Base-by-base conservation (phyloP, 1,140 invertebrate genomes). In the Cyclargus thomasi region DNA sequence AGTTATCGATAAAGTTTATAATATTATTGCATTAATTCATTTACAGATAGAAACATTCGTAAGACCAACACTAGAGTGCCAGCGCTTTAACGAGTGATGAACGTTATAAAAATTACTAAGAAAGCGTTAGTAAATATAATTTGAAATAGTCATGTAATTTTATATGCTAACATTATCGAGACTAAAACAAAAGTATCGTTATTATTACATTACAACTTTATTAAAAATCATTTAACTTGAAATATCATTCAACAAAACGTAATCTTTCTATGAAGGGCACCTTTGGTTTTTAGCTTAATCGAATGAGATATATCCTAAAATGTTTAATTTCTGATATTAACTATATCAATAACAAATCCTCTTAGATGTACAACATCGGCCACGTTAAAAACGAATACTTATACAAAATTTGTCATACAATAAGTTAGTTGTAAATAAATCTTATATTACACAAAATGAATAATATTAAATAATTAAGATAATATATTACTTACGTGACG, bases 281-380 rank as follows among this genome's bases (percentile, higher is more conserved):
- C 90, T 91, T 91, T 91, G 90, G 90, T 91, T 91, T 91, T 91
- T 91, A 91, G 90, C 90, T 91, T 91, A 91, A 79, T 90, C 87
- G 83, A 88, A 88, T 86, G 88, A 83, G 86, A 85, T 83, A 81
- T 88, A 90, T 88, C 84, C 87, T 90, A 88, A 80, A 82, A 80
- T 83, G 81, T 86, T 87, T 87, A 80, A 84, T 90, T 90, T 88
- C 82, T 85, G 85, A 74, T 84, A 83, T 81, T 81, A 90, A 78
- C 83, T 86, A 86, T 76, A 79, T 83, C 78, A 77, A 87, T 87
- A 87, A 86, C 83, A 86, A 86, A 83, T 83, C 80, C 80, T 85
- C 83, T 79, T 79, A 80, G 75, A 75, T 84, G 80, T 84, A 83
- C 79, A 66, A 85, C 83, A 83, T 86, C 86, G 84, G 83, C 76